Percentiles rank a stretch among this genome's conserved stretches.
These are phyloP conservation scores for Holothuria glaberrima DNA, from an alignment of 35 echinoderm and acorn worm species.

Conservation along the genomic window DNA sequence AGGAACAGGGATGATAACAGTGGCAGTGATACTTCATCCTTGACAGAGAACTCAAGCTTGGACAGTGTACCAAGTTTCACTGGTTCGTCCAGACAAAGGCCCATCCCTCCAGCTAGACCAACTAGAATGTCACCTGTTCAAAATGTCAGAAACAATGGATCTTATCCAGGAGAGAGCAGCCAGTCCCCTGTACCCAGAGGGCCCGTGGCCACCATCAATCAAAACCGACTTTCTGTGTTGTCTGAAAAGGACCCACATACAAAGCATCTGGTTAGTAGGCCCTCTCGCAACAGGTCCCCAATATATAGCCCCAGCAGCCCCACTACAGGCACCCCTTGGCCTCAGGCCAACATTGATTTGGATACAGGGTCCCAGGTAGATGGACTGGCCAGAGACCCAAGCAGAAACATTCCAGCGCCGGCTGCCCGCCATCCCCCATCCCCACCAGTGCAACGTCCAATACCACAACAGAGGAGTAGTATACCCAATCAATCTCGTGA, in stretches of 20 bases:
- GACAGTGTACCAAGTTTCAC: conserved; percentile 79
- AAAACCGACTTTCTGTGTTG: conserved; percentile 31
- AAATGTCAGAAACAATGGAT: conserved; percentile 16
- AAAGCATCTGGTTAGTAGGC: conserved; percentile 56
- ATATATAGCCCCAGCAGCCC: conserved; percentile 76
- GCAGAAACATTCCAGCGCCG: conserved; percentile 27
- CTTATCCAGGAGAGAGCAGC: conserved; percentile 30
- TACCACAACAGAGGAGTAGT: conserved; percentile 24
- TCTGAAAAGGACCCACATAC: conserved; percentile 62
- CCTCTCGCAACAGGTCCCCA: conserved; percentile 75
- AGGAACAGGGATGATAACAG: conserved; percentile 76
- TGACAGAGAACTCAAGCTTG: conserved; percentile 97
- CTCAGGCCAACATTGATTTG: neutral
- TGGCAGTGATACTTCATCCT: conserved; percentile 96
- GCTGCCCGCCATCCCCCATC: conserved; percentile 36
- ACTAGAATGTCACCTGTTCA: conserved; percentile 43
- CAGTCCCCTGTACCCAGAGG: conserved; percentile 26
- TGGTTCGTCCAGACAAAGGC: conserved; percentile 63
- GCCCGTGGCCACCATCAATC: neutral
- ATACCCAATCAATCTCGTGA: neutral
- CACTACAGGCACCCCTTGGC: conserved; percentile 39
- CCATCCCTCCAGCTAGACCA: conserved; percentile 23
- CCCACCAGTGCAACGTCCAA: conserved; percentile 13
- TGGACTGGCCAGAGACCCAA: conserved; percentile 6
- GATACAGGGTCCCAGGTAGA: conserved; percentile 33